phyloP scores from a whole-genome alignment of 2,888 invertebrate genomes.

The Lucinisca nassula region DNA sequence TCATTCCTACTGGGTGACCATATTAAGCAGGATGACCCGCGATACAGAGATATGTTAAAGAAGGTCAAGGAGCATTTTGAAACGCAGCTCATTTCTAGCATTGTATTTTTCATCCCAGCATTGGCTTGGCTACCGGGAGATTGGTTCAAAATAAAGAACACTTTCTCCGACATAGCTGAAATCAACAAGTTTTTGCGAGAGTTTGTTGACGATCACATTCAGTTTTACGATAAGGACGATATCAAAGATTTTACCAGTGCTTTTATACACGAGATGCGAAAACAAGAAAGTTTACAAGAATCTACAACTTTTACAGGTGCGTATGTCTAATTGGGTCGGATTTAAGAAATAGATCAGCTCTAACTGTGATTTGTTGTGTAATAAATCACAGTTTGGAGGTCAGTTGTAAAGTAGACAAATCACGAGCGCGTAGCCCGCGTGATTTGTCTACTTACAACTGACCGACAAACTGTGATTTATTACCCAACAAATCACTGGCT shows the following conservation, averaged over 20 bases:
- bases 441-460: too few relatives aligned
- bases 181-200: slow-evolving; percentile 28
- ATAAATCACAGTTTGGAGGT: too few relatives aligned
- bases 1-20: slow-evolving; percentile 34
- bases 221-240: slow-evolving; percentile 34
- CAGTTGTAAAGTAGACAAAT: too few relatives aligned
- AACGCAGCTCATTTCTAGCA: not conserved
- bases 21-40: slow-evolving; percentile 36
- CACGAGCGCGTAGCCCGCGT: too few relatives aligned
- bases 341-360: too few relatives aligned
- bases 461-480: too few relatives aligned
- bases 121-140: slow-evolving; percentile 36
- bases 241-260: slow-evolving; percentile 65
- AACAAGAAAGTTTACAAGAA: not conserved
- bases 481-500: too few relatives aligned
- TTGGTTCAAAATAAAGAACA: slow-evolving; percentile 18
- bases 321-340: too few relatives aligned
- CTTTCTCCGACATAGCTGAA: slow-evolving; percentile 15
- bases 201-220: slow-evolving; percentile 37
- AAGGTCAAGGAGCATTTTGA: slow-evolving; percentile 10
- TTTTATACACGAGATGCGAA: slow-evolving; percentile 5
- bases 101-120: slow-evolving; percentile 30
- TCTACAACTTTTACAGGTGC: not conserved
- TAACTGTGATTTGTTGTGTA: too few relatives aligned
- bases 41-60: slow-evolving; percentile 6